Base-by-base conservation (phyloP, 2,113 vertebrate species). In the Dromaius novaehollandiae region DNA sequence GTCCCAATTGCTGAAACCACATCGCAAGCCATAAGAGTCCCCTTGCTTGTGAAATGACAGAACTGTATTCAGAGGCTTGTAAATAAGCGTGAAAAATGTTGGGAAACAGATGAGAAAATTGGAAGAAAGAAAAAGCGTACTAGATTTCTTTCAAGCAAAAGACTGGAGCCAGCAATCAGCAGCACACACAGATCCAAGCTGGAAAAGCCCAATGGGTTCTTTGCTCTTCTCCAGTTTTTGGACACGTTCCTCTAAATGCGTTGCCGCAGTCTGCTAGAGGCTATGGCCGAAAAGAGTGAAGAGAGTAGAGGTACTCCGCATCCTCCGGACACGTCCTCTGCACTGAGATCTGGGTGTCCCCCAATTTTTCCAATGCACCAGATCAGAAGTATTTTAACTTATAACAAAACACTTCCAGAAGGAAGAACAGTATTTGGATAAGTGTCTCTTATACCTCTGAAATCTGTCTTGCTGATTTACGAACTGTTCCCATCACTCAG, bases 181-280 rank as follows among this genome's bases (percentile, higher is more conserved):
- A 88, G 32, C n/a, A 56, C 1, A 0, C 4, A 5, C 24, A 89
- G 83, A 30, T 36, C 36, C 26, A 53, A 46, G 11, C 2, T 84
- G 56, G 50, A 88, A 65, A 88, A 80, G 17, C 19, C 58, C 58
- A 70, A 34, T 0, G 1, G 64, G n/a, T 18, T 19, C 64, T 70
- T 92, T 74, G 26, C 25, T 21, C 30, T 79, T 66, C 24, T 34
- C 15, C n/a, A 60, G 9, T n/a, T 38, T 34, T 55, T 36, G 46
- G 13, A 7, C 32, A 68, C 0, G 0, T 10, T 87, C 16, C 34
- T 88, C 20, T 8, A 63, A 53, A 86, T 5, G 2, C 1, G 0
- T 18, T 53, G 22, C 30, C 60, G 86, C 46, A 65, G 50, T n/a
- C 48, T 88, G 34, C 75, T 48, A 21, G n/a, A n/a, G 32, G 13